Evolutionary conservation across 2,113 vertebrate species (phyloP).

Genomic region (Sturnira hondurensis): DNA sequence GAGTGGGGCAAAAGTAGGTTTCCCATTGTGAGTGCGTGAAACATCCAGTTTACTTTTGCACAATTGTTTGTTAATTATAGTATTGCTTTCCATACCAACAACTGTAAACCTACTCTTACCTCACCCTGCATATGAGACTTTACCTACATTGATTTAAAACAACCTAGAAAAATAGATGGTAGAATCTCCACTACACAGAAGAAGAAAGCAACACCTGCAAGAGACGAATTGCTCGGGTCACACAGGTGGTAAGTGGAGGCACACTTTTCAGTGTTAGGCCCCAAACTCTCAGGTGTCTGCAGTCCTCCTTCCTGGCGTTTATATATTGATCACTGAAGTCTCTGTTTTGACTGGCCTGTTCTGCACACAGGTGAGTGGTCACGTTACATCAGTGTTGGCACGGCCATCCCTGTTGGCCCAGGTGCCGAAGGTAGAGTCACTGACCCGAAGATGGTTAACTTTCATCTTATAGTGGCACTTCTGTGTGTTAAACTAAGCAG

Average conservation of each 20-base stretch:
- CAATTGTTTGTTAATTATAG: neutral
- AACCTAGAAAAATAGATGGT: neutral
- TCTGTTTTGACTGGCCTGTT: neutral
- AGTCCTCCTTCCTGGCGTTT: neutral
- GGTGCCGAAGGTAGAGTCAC: neutral
- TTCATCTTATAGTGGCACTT: neutral
- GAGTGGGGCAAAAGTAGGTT: neutral
- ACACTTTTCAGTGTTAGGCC: neutral
- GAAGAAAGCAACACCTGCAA: neutral
- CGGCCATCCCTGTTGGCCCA: neutral
- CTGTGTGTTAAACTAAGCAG: neutral
- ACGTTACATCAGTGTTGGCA: neutral
- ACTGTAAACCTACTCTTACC: neutral
- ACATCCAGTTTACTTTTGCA: neutral
- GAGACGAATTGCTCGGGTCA: neutral
- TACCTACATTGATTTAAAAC: neutral
- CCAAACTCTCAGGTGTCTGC: neutral
- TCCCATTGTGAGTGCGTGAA: neutral
- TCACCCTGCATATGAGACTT: neutral
- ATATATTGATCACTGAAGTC: neutral
- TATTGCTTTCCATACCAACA: neutral
- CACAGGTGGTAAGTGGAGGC: neutral
- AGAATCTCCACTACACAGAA: neutral
- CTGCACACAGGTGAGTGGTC: neutral
- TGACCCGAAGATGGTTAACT: neutral